These are phyloP conservation scores for Leiothrix lutea DNA, from an alignment of 2,113 vertebrate species.

Conservation along the genomic window DNA sequence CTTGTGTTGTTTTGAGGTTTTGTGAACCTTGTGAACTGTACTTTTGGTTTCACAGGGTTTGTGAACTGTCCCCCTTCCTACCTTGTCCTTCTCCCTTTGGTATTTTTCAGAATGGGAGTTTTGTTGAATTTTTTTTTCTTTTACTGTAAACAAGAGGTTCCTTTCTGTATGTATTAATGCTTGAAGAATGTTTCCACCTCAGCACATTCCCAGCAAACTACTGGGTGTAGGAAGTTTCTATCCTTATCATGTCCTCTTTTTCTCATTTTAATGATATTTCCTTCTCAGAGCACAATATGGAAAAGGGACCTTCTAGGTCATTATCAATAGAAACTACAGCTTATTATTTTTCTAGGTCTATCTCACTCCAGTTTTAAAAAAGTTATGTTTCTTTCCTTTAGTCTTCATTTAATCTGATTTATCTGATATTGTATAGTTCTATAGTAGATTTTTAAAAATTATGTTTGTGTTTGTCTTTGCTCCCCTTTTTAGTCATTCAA, in stretches of 20 bases:
- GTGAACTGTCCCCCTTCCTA: background rate
- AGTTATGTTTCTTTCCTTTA: background rate
- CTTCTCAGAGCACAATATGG: background rate
- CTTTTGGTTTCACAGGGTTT: slow-evolving; percentile 30
- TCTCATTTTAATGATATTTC: background rate
- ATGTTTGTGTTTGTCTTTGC: background rate
- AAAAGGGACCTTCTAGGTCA: background rate
- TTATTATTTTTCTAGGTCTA: background rate
- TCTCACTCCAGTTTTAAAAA: background rate
- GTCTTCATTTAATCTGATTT: background rate
- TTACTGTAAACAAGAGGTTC: background rate
- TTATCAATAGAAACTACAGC: background rate
- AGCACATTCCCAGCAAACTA: background rate
- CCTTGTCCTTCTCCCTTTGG: background rate
- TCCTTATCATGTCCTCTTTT: background rate
- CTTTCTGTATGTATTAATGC: background rate
- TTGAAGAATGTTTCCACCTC: background rate
- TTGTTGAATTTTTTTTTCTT: background rate
- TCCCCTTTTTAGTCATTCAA: background rate
- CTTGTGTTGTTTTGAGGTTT: slow-evolving; percentile 42
- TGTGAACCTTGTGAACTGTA: slow-evolving; percentile 51
- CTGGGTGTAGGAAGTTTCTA: background rate
- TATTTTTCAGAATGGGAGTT: background rate
- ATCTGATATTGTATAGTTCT: background rate
- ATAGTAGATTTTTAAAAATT: background rate